Percentiles rank a stretch among this genome's conserved stretches.
phyloP scores from a whole-genome alignment of 2,888 invertebrate genomes.

The Biston stratarius region DNA sequence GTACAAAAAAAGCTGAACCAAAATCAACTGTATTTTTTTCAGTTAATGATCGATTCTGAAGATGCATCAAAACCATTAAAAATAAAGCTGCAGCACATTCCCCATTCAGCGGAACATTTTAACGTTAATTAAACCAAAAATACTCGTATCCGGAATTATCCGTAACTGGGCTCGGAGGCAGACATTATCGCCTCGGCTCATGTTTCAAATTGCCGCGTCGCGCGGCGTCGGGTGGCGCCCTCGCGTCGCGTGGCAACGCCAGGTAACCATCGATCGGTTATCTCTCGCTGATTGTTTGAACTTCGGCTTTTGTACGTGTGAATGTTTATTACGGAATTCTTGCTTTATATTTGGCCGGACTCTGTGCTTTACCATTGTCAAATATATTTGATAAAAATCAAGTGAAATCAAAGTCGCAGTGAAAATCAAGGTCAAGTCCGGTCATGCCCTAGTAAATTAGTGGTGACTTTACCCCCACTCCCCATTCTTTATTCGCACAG shows the following conservation, averaged over 20 bases:
- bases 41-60: background rate
- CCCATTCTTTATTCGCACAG: too few species aligned
- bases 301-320: background rate
- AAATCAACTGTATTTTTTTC: background rate
- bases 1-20: too few species aligned
- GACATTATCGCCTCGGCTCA: slow-evolving; percentile 82
- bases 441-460: too few species aligned
- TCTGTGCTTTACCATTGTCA: too few species aligned
- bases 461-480: too few species aligned
- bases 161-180: slow-evolving; percentile 71
- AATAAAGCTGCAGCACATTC: slow-evolving; percentile 16
- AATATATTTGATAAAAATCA: too few species aligned
- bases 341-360: too few species aligned
- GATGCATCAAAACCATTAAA: slow-evolving; percentile 1
- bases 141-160: slow-evolving; percentile 67
- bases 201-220: slow-evolving; percentile 85
- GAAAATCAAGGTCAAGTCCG: too few species aligned
- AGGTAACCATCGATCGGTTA: slow-evolving; percentile 80
- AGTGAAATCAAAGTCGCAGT: too few species aligned
- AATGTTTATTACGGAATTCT: background rate
- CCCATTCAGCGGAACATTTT: slow-evolving; percentile 15
- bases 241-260: slow-evolving; percentile 79
- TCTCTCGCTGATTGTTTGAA: slow-evolving; percentile 6
- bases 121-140: slow-evolving; percentile 44
- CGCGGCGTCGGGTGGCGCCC: slow-evolving; percentile 71